Evolutionary conservation across 2,113 vertebrate genomes (phyloP).

Genomic region (Theropithecus gelada): DNA sequence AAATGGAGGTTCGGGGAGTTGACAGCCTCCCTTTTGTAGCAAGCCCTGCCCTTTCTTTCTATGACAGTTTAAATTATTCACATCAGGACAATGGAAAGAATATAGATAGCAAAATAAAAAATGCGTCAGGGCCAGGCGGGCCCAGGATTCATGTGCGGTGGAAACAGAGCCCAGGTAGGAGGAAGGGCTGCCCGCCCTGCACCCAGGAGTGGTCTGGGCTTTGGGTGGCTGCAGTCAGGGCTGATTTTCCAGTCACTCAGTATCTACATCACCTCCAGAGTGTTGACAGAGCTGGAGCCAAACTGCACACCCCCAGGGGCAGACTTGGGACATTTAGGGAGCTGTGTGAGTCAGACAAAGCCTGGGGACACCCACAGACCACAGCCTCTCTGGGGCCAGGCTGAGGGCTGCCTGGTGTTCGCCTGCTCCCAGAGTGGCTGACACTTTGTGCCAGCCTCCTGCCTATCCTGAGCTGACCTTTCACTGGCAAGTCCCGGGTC

Average conservation of each 20-base stretch:
- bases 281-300: background rate
- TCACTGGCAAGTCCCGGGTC: background rate
- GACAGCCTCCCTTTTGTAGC: constrained; percentile 42
- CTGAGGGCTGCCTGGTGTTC: background rate
- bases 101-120: constrained; percentile 76
- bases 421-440: background rate
- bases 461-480: background rate
- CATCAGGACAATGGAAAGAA: constrained; percentile 70
- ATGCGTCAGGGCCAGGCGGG: constrained; percentile 5
- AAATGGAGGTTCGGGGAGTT: background rate
- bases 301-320: background rate
- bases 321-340: background rate
- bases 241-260: constrained; percentile 55
- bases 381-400: background rate
- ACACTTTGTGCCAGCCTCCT: background rate
- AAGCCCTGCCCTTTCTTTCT: constrained; percentile 51
- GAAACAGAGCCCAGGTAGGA: background rate
- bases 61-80: constrained; percentile 75
- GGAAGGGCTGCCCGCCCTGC: background rate
- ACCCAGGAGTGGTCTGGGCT: constrained; percentile 44
- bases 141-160: background rate
- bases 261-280: constrained; percentile 56
- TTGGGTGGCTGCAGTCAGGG: constrained; percentile 58
- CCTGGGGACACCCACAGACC: background rate
- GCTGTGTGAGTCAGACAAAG: background rate